Base-by-base conservation (phyloP, 2,797 vertebrate genomes). In the Aulostomus chinensis region DNA sequence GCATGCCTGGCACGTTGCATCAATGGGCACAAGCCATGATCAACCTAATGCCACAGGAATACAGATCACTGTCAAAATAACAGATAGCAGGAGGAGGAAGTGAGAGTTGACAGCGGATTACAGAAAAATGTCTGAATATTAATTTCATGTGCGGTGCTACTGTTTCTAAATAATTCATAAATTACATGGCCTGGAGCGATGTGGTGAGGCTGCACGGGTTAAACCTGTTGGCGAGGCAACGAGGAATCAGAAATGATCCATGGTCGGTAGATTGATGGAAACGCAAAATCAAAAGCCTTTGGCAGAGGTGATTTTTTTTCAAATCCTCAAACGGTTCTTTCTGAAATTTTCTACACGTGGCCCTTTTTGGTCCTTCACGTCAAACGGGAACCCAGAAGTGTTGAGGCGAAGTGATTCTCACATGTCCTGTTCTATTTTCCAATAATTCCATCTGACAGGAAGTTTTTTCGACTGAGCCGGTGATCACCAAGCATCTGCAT, bases 91-190 rank as follows among this genome's bases (percentile, higher is more conserved):
- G 31, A 36, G 30, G 21, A 34, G 30, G 52, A 37, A 49, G 36
- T 36, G 48, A 31, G 70, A 45, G 38, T 57, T 69, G 74, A 73
- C 60, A 69, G 58, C 24, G 56, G 52, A 65, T 76, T 58, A 79
- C 72, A 67, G 58, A 49, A 80, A n/a, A 42, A 63, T 18, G 35
- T 55, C 51, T 79, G 78, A 85, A 89, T 89, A 86, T 86, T 80
- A 72, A 87, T 86, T 74, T 46, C 24, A 47, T 58, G 55, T 63
- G 66, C 51, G 40, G 40, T 45, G 42, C 67, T 46, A 31, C 56
- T 58, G 66, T 79, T 77, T 81, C 82, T 81, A 58, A 90, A 90
- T 90, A 85, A 89, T 90, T 90, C 64, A 90, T 88, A 37, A 42
- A 56, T 54, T 43, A 75, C 68, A 81, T 75, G 62, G 76, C 88